A percentile compares a stretch with the other conserved stretches of the same genome.
These are phyloP conservation scores for Morone saxatilis DNA, from an alignment of 2,113 vertebrate genomes.

Conservation along the genomic window DNA sequence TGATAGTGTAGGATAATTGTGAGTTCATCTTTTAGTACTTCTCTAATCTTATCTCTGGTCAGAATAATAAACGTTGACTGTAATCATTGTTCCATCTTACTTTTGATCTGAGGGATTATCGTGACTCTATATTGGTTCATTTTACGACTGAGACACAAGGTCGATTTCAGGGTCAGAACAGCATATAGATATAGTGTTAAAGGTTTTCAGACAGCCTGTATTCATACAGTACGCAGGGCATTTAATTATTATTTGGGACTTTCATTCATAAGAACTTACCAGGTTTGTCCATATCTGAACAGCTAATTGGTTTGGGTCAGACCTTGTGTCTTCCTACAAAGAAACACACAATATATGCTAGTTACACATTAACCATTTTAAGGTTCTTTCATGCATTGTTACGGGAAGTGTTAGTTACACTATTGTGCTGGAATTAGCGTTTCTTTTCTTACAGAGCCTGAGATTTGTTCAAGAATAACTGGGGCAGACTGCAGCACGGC, in stretches of 20 bases:
- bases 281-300: slow-evolving; percentile 79
- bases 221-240: neutral
- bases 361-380: slow-evolving; percentile 32
- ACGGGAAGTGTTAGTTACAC: neutral
- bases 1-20: neutral
- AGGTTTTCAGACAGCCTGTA: neutral
- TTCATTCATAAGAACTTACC: slow-evolving; percentile 56
- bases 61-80: neutral
- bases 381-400: neutral
- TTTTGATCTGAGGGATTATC: slow-evolving; percentile 18
- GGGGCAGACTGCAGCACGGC: slow-evolving; percentile 85
- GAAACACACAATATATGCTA: slow-evolving; percentile 8
- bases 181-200: neutral
- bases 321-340: slow-evolving; percentile 43
- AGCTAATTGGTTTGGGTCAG: slow-evolving; percentile 51
- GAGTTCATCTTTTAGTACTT: slow-evolving; percentile 51
- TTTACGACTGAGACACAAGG: slow-evolving; percentile 32
- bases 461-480: slow-evolving; percentile 47
- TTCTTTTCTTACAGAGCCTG: slow-evolving; percentile 66
- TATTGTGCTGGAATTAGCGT: neutral
- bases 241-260: neutral
- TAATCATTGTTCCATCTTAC: slow-evolving; percentile 17
- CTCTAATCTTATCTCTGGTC: slow-evolving; percentile 60
- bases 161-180: slow-evolving; percentile 1
- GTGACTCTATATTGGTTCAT: neutral